Conservation (phyloP, 2,113 vertebrate genomes). For the Deroptyus accipitrinus region DNA sequence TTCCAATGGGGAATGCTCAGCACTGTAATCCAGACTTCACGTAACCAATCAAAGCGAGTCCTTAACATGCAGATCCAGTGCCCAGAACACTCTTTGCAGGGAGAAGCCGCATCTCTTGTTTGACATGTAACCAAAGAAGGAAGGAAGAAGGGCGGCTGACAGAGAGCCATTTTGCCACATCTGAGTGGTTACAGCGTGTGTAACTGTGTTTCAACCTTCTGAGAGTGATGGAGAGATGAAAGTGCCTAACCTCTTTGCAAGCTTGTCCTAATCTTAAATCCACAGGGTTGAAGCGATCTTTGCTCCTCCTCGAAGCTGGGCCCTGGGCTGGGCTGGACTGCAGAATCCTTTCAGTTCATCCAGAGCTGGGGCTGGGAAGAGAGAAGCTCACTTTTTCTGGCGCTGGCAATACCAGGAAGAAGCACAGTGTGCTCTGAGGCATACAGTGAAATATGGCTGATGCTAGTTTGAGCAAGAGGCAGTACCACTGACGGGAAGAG, state of each 20-base stretch:
- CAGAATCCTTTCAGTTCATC: not conserved
- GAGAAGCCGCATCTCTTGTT: not conserved
- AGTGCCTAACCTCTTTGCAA: not conserved
- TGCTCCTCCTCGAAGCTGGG: not conserved
- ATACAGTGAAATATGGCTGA: not conserved
- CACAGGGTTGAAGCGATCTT: not conserved
- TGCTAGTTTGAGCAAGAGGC: not conserved
- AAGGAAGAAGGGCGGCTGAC: rapidly evolving
- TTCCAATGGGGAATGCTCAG: not conserved
- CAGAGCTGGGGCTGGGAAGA: not conserved
- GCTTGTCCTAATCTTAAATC: not conserved
- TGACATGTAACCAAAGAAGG: not conserved
- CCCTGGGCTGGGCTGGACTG: not conserved
- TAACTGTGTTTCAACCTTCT: not conserved
- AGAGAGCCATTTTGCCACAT: not conserved
- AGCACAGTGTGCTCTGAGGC: not conserved
- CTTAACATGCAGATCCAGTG: not conserved
- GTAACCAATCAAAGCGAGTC: not conserved
- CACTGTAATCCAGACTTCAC: not conserved
- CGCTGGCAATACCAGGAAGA: not conserved
- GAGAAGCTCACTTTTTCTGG: not conserved
- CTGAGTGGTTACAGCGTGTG: not conserved
- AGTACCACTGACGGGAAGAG: not conserved
- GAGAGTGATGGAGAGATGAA: not conserved
- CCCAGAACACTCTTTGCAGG: not conserved